These are phyloP conservation scores for Mylabris phalerata DNA, from an alignment of 1,140 invertebrate genomes.

Conservation along the genomic window DNA sequence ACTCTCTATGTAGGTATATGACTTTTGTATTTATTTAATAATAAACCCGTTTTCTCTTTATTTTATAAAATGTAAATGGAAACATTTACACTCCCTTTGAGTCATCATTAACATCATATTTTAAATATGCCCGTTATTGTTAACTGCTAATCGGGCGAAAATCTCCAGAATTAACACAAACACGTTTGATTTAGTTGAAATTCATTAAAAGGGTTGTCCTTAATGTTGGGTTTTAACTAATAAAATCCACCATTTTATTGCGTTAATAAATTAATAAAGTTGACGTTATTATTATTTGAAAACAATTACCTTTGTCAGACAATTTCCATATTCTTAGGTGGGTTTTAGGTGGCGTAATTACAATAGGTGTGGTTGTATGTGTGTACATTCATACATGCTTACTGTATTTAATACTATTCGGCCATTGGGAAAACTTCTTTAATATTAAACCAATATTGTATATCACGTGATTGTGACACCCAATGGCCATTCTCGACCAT, in stretches of 20 bases:
- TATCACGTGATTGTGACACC: constrained; percentile 32
- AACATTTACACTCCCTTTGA: too few species aligned
- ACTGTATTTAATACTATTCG: background rate
- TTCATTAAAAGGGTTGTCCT: too few species aligned
- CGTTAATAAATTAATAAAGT: constrained; percentile 24
- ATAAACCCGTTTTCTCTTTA: too few species aligned
- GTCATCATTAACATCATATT: too few species aligned
- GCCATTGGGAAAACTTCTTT: background rate
- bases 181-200: too few species aligned
- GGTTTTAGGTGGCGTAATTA: constrained; percentile 15
- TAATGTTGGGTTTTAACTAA: background rate
- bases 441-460: constrained; percentile 13
- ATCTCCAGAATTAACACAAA: too few species aligned
- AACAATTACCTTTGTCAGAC: constrained; percentile 20
- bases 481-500: constrained; percentile 25
- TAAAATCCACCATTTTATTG: constrained; percentile 25
- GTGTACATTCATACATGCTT: too few species aligned
- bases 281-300: constrained; percentile 20
- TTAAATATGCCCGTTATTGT: too few species aligned
- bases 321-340: constrained; percentile 28
- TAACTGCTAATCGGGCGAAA: too few species aligned
- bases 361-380: constrained; percentile 12
- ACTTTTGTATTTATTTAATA: too few species aligned
- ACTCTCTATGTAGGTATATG: too few species aligned
- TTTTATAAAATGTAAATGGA: too few species aligned